These are phyloP conservation scores for Pteropus rufus DNA, from an alignment of 2,797 vertebrate species.

Conservation along the genomic window DNA sequence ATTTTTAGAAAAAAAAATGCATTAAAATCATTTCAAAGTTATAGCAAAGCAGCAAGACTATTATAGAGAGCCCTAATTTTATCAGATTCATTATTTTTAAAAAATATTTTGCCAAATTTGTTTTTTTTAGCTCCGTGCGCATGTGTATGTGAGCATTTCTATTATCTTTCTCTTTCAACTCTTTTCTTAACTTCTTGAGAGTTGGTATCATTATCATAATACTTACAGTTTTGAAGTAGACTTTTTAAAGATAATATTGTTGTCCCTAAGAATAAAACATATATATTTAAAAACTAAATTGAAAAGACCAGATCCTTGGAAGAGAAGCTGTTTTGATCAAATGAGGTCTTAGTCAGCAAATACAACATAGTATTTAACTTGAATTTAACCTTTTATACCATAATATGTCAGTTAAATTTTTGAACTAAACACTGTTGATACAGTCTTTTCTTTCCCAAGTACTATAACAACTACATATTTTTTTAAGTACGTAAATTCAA, in stretches of 20 bases:
- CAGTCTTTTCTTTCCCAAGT: background rate
- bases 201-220: background rate
- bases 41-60: background rate
- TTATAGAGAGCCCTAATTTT: background rate
- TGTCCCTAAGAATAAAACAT: background rate
- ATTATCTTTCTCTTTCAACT: background rate
- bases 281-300: background rate
- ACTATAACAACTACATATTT: background rate
- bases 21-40: background rate
- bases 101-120: background rate
- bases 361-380: background rate
- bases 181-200: background rate
- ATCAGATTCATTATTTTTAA: background rate
- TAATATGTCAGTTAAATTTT: background rate
- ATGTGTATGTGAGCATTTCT: background rate
- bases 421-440: background rate
- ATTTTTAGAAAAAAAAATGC: background rate
- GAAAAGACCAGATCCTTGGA: background rate
- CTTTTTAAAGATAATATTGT: background rate
- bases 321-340: background rate
- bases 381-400: background rate
- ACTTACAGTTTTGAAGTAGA: background rate
- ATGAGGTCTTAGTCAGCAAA: background rate
- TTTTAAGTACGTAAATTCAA: background rate
- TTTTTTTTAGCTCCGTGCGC: background rate